Evolutionary conservation across 2,113 vertebrate genomes (phyloP).

Genomic region (Ancistrus triradiatus): DNA sequence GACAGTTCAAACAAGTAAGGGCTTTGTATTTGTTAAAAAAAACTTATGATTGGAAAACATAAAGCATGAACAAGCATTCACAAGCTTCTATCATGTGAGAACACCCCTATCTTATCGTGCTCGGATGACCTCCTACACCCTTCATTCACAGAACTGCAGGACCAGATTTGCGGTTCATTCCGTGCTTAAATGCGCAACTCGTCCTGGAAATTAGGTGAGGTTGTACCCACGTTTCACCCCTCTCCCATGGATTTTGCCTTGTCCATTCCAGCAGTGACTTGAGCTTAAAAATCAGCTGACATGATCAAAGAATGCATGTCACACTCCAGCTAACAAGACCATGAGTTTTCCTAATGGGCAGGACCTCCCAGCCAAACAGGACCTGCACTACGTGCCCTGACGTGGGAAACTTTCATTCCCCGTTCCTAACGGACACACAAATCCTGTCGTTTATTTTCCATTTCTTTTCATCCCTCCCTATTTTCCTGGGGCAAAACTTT

Average conservation of each 20-base stretch:
- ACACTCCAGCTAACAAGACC: constrained; percentile 66
- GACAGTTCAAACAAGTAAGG: too few relatives aligned
- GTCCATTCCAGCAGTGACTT: constrained; percentile 62
- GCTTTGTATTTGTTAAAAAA: too few relatives aligned
- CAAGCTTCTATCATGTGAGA: constrained; percentile 16
- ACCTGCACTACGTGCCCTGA: constrained; percentile 23
- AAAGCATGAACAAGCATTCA: neutral
- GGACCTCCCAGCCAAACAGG: constrained; percentile 59
- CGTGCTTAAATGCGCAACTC: constrained; percentile 21
- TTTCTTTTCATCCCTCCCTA: too few relatives aligned
- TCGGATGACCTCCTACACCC: constrained; percentile 9
- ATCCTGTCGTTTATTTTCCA: too few relatives aligned
- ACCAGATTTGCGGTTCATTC: too few relatives aligned
- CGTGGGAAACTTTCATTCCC: constrained; percentile 41
- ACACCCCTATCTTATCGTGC: constrained; percentile 12
- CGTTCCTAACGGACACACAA: neutral
- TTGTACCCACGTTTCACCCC: constrained; percentile 53
- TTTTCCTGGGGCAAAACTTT: constrained; percentile 2
- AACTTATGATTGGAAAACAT: too few relatives aligned
- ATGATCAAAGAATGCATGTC: constrained; percentile 69
- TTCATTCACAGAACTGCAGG: neutral
- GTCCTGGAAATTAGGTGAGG: constrained; percentile 8
- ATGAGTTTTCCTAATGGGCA: constrained; percentile 63
- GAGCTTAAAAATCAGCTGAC: constrained; percentile 73
- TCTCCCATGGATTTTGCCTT: constrained; percentile 28